Evolutionary conservation across 2,797 vertebrate genomes (phyloP), one percentile per base, ranked within the genome.

Genomic region (Nothura maculosa): DNA sequence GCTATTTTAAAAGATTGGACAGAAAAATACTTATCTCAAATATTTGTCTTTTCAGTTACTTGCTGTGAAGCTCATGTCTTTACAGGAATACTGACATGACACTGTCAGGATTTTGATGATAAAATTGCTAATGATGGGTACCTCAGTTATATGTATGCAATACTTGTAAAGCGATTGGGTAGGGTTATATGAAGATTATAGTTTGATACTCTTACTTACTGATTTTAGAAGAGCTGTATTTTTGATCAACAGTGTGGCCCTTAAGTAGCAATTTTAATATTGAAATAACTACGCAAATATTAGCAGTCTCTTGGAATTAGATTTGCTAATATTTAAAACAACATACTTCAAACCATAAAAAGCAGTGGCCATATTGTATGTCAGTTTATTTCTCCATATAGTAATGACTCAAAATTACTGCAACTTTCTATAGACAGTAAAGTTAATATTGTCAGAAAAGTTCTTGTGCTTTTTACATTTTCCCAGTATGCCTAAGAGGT

Each of bases 1-100:
- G 1, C 2, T 24, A 4, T 42, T 55, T 66, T 19, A 6, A n/a
- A 40, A 24, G 63, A 48, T 2, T 17, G 1, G 1, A n/a, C 43
- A 50, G 38, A 62, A 85, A 64, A 57, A 25, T 57, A 63, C 15
- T 17, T 72, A 63, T 57, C 21, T 28, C 21, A 68, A 68, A 43
- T 62, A 61, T 19, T 70, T 62, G 4, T 30, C 16, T 68, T 18
- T 28, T 76, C 32, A 36, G 15, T 78, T 92, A 81, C 22, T 55
- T n/a, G 18, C 30, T 19, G 54, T 55, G 54, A 63, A 34, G 14
- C 9, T 54, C 0, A 81, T 16, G 48, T 70, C 6, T 67, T 10
- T 28, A 77, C 34, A n/a, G 34, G 21, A 34, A 19, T 72, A 30
- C 24, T 64, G 30, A 42, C 28, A 28, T 17, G 48, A 40, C 34